These are phyloP conservation scores for Circaetus gallicus DNA, from an alignment of 2,113 vertebrate genomes.

Conservation along the genomic window DNA sequence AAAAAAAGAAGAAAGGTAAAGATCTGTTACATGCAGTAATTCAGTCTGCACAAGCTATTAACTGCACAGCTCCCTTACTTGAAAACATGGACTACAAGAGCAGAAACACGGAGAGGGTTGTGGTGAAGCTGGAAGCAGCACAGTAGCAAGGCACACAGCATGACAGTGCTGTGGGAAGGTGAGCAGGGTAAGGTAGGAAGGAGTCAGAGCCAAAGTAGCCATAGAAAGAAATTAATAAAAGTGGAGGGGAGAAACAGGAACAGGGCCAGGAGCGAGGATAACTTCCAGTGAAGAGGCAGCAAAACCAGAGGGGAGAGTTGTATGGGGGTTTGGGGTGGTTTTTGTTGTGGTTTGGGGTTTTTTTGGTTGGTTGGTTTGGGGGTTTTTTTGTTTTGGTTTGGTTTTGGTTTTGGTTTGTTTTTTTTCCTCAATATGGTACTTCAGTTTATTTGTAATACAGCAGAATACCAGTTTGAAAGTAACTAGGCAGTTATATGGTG, in stretches of 20 bases:
- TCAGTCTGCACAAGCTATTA: background rate
- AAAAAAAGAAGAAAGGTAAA: background rate
- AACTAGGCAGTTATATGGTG: background rate
- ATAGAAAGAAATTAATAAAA: background rate
- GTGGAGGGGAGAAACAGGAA: background rate
- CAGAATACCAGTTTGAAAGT: background rate
- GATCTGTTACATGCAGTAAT: background rate
- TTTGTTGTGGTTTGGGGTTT: background rate
- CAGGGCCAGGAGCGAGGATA: background rate
- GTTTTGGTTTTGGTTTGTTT: background rate
- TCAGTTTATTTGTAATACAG: background rate
- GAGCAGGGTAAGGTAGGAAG: background rate
- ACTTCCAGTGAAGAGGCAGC: background rate
- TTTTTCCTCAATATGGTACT: background rate
- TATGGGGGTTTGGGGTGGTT: background rate
- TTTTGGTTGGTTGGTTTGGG: background rate
- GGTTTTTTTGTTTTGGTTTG: background rate
- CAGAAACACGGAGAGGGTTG: background rate
- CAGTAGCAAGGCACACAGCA: background rate
- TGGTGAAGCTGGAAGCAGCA: background rate
- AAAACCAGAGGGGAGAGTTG: background rate
- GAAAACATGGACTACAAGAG: background rate
- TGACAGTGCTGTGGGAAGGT: background rate
- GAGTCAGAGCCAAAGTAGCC: background rate
- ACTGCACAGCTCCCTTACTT: background rate